A percentile compares a stretch with the other conserved stretches of the same genome.
Conservation (phyloP, 2,888 invertebrate genomes). For the Drosophila bunnanda region DNA sequence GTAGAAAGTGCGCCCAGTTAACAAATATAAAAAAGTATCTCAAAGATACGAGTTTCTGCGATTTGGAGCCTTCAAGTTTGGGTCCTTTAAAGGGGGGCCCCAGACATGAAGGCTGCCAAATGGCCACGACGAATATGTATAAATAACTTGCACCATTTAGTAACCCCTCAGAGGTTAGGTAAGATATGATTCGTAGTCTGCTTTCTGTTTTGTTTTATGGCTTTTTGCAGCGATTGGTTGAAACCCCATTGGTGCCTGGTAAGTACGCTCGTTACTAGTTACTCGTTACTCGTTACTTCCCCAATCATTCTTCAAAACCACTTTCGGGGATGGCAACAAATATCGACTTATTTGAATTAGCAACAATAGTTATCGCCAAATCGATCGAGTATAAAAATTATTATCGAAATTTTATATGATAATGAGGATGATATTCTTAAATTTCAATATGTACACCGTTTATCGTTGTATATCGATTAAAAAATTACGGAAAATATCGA, state of each 20-base stretch:
- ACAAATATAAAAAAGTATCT: neutral
- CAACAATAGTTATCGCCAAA: too few species aligned
- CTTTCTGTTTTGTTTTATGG: slow-evolving; percentile 57
- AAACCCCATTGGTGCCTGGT: slow-evolving; percentile 42
- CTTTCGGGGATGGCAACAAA: slow-evolving; percentile 8
- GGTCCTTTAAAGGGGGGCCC: slow-evolving; percentile 54
- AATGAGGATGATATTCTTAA: too few species aligned
- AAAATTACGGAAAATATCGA: neutral
- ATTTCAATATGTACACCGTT: neutral
- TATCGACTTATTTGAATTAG: neutral
- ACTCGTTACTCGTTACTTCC: slow-evolving; percentile 42
- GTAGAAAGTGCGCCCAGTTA: slow-evolving; percentile 21
- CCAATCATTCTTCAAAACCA: slow-evolving; percentile 15
- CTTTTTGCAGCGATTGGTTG: slow-evolving; percentile 64
- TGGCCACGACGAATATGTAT: neutral
- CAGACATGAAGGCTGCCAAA: slow-evolving; percentile 68
- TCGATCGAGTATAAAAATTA: too few species aligned
- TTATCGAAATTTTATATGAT: too few species aligned
- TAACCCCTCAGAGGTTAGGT: slow-evolving; percentile 62
- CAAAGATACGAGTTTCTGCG: slow-evolving; percentile 25
- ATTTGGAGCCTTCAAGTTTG: slow-evolving; percentile 67
- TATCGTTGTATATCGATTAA: neutral
- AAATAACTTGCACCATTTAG: slow-evolving; percentile 15
- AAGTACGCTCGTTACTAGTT: slow-evolving; percentile 64
- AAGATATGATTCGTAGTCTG: slow-evolving; percentile 65